Conservation (phyloP, 64 coral and sea anemone genomes). For the Pocillopora verrucosa region DNA sequence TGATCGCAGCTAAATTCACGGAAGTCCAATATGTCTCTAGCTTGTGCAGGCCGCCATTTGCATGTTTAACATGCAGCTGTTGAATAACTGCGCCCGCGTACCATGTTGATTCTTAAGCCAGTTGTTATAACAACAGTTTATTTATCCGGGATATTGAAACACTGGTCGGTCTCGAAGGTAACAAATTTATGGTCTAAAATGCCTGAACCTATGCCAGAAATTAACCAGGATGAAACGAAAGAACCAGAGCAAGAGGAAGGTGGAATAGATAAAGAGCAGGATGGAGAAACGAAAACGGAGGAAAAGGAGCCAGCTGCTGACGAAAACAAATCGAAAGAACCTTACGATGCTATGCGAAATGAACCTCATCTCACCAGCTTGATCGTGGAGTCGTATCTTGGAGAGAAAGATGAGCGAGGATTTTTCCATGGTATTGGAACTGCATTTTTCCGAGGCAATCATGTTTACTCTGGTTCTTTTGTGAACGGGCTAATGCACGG, state of each 20-base stretch:
- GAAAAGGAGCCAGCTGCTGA: constrained; percentile 12
- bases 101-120: background rate
- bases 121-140: constrained; percentile 37
- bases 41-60: background rate
- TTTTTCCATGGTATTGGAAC: constrained; percentile 94
- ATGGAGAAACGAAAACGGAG: constrained; percentile 12
- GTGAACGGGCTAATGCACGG: constrained; percentile 83
- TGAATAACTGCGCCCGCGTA: constrained; percentile 19
- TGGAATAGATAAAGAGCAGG: constrained; percentile 41
- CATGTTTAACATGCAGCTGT: constrained; percentile 5
- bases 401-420: constrained; percentile 89
- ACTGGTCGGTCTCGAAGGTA: background rate
- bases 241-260: constrained; percentile 41
- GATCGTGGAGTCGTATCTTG: constrained; percentile 80
- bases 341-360: constrained; percentile 89
- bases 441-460: constrained; percentile 84
- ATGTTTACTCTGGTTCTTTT: constrained; percentile 85
- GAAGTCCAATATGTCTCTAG: background rate
- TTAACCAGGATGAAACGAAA: constrained; percentile 7
- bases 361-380: constrained; percentile 74
- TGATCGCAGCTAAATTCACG: constrained; percentile 29
- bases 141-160: constrained; percentile 47
- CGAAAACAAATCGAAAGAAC: constrained; percentile 24
- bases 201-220: constrained; percentile 61
- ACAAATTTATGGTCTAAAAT: constrained; percentile 28